phyloP scores from a whole-genome alignment of 1,140 invertebrate species.

The Periplaneta americana region DNA sequence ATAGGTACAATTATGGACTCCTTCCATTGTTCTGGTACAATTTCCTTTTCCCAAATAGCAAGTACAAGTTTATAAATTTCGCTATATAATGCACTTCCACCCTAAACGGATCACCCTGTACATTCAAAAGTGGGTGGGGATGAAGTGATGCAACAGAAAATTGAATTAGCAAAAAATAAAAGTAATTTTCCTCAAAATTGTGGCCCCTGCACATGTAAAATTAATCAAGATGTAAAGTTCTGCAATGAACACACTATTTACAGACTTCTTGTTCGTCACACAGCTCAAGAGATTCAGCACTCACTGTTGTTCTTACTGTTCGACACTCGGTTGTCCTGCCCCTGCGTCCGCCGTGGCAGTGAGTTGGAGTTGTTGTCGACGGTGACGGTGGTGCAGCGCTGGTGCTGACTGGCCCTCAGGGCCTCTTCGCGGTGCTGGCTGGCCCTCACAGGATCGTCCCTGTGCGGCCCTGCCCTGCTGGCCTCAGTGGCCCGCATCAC shows the following conservation, averaged over 20 bases:
- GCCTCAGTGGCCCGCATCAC: constrained; percentile 34
- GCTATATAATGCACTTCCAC: too few relatives aligned
- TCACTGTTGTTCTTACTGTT: neutral
- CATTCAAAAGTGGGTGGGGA: neutral
- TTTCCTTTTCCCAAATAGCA: too few relatives aligned
- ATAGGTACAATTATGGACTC: too few relatives aligned
- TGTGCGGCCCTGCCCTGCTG: constrained; percentile 19
- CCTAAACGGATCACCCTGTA: neutral
- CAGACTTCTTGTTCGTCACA: neutral
- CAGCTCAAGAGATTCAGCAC: too few relatives aligned
- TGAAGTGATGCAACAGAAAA: neutral
- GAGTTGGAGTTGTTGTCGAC: constrained; percentile 6
- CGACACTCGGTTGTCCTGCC: neutral
- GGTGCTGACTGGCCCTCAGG: neutral
- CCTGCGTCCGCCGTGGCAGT: neutral
- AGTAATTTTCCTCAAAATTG: neutral
- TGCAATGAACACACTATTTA: too few relatives aligned
- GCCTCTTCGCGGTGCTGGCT: neutral
- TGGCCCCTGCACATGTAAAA: neutral
- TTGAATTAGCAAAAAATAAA: too few relatives aligned
- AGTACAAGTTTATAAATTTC: too few relatives aligned
- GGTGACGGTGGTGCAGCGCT: neutral
- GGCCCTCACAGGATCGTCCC: neutral
- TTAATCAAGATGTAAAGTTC: neutral
- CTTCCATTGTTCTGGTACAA: too few relatives aligned